Evolutionary conservation across 1,140 invertebrate species (phyloP).

Genomic region (Drosophila equinoxialis): DNA sequence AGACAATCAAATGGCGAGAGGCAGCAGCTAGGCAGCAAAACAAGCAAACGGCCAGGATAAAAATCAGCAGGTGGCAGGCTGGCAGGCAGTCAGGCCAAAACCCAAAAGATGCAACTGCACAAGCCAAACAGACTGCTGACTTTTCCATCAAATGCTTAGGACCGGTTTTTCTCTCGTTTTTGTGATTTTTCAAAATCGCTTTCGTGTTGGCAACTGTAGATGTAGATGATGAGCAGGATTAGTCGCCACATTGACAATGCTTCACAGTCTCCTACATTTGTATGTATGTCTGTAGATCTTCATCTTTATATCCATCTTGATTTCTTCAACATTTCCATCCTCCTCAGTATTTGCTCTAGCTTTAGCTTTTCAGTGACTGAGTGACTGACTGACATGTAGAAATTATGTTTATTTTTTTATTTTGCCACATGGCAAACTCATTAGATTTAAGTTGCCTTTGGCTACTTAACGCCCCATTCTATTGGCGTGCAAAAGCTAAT

Average conservation of each 20-base stretch:
- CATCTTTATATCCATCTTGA: neutral
- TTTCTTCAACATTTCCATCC: constrained; percentile 4
- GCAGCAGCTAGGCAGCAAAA: constrained; percentile 35
- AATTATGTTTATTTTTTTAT: constrained; percentile 57
- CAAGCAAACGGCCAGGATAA: constrained; percentile 67
- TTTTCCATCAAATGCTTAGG: constrained; percentile 70
- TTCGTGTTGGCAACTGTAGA: constrained; percentile 57
- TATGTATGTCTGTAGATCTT: neutral
- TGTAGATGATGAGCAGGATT: constrained; percentile 78
- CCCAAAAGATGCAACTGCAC: neutral
- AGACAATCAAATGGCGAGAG: constrained; percentile 74
- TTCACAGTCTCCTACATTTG: constrained; percentile 32
- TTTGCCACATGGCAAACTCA: constrained; percentile 71
- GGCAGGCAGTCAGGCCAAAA: constrained; percentile 39
- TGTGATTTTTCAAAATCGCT: constrained; percentile 69
- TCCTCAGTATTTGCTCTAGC: constrained; percentile 14
- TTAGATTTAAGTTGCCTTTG: constrained; percentile 59
- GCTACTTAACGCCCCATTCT: constrained; percentile 71
- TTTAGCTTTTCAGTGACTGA: constrained; percentile 45
- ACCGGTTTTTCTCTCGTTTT: constrained; percentile 52
- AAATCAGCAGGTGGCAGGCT: constrained; percentile 70
- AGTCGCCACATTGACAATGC: constrained; percentile 68
- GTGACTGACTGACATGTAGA: constrained; percentile 72
- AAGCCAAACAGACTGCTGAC: constrained; percentile 18
- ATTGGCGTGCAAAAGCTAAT: constrained; percentile 66